Base-by-base conservation (phyloP, 2,113 vertebrate species). In the Stegastes partitus region DNA sequence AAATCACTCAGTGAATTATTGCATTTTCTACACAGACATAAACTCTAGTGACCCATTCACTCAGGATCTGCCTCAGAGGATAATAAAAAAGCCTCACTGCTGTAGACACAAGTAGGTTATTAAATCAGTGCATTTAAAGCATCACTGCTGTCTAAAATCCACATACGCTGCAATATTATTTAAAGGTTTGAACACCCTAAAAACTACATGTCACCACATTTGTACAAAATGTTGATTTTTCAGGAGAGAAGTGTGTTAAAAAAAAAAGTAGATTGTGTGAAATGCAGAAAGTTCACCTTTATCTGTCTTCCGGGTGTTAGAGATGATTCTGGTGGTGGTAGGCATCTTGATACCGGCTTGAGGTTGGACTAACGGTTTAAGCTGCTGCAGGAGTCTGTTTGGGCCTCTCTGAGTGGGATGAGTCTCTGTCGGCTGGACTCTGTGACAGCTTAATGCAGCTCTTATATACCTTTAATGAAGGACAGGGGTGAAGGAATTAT, bases 401-500 rank as follows among this genome's bases (percentile, higher is more conserved):
- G 15, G 0, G 21, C 47, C 28, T 42, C 9, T 57, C 23, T 45
- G 8, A 68, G 57, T 28, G 23, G 53, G 66, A 65, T 47, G 61
- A 66, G n/a, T 68, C 26, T 37, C 49, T 7, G 23, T 39, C 26
- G 59, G 57, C 50, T 76, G 11, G 26, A 23, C 26, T 26, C 58
- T 31, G 42, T 68, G 78, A 62, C 47, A 67, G 21, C 28, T 85
- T 70, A 57, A 75, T 57, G 22, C 63, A 22, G 3, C 37, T 23
- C 85, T 82, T 91, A 88, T 89, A 90, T 88, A 89, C 77, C 53
- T 87, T 70, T 62, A 19, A 86, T 68, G 54, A 47, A 21, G 61
- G 64, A 77, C 69, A 77, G 28, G 75, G 64, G 56, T 49, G 59
- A 70, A 16, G 55, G 61, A 49, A 7, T 57, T 10, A 23, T 25